Evolutionary conservation across 2,888 invertebrate genomes (phyloP).

Genomic region (Lycaena phlaeas): DNA sequence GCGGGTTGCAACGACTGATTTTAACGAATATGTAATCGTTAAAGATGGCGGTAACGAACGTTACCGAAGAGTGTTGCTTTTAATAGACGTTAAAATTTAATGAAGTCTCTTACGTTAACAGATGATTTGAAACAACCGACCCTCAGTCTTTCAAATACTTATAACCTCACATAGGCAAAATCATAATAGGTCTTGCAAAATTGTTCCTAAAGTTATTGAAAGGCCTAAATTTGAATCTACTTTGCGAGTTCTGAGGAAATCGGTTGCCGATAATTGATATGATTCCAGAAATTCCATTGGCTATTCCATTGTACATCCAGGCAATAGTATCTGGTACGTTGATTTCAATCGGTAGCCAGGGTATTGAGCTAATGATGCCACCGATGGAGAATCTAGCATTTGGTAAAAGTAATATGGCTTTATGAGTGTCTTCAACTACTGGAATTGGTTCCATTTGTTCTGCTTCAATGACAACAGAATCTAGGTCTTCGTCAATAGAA

Average conservation of each 20-base stretch:
- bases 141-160: too few relatives aligned
- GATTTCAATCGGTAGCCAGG: conserved; percentile 75
- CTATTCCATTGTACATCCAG: conserved; percentile 48
- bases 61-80: too few relatives aligned
- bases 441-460: conserved; percentile 19
- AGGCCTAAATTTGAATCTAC: conserved; percentile 1
- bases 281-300: conserved; percentile 30
- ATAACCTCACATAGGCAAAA: conserved; percentile 5
- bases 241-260: conserved; percentile 34
- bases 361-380: conserved; percentile 62
- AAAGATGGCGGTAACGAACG: too few relatives aligned
- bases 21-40: too few relatives aligned
- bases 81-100: too few relatives aligned
- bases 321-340: conserved; percentile 75
- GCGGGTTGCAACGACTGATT: too few relatives aligned
- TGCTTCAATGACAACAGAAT: conserved; percentile 44
- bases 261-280: conserved; percentile 47
- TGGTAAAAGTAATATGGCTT: conserved; percentile 31
- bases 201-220: neutral
- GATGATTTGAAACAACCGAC: too few relatives aligned
- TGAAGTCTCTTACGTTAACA: too few relatives aligned
- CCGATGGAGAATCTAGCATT: conserved; percentile 43
- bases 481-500: conserved; percentile 28
- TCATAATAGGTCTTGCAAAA: conserved; percentile 1
- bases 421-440: conserved; percentile 21